Percentiles rank a stretch among this genome's conserved stretches.
These are phyloP conservation scores for Helogale parvula DNA, from an alignment of 2,113 vertebrate genomes.

Conservation along the genomic window DNA sequence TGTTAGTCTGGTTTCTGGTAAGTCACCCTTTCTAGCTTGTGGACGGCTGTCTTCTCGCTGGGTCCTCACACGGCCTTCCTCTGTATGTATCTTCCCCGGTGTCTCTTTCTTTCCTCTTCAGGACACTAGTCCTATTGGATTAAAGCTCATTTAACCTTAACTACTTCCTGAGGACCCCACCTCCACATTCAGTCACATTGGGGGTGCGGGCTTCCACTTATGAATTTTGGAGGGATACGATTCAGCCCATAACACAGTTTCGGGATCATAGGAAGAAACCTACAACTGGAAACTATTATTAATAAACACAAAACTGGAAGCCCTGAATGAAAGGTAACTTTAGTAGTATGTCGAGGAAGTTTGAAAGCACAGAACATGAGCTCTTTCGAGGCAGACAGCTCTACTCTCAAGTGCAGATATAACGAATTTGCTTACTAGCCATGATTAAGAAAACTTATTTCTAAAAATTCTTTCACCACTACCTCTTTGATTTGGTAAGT, in stretches of 20 bases:
- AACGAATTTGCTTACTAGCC: not conserved
- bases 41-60: not conserved
- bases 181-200: not conserved
- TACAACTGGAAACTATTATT: not conserved
- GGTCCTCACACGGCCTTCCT: not conserved
- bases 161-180: not conserved
- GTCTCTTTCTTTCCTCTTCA: not conserved
- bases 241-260: not conserved
- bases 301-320: not conserved
- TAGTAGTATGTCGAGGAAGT: not conserved
- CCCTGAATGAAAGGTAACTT: not conserved
- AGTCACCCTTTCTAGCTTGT: not conserved
- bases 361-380: not conserved
- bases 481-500: not conserved
- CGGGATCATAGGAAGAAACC: not conserved
- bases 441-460: not conserved
- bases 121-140: not conserved
- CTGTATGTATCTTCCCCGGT: not conserved
- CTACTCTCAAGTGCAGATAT: not conserved
- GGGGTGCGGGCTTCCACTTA: not conserved
- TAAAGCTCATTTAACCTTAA: not conserved
- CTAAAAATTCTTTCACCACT: not conserved
- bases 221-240: not conserved
- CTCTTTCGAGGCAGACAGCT: not conserved
- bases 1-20: not conserved